Evolutionary conservation across 1,140 invertebrate genomes (phyloP), one percentile per base, ranked within the genome.

Genomic region (Wasmannia auropunctata): DNA sequence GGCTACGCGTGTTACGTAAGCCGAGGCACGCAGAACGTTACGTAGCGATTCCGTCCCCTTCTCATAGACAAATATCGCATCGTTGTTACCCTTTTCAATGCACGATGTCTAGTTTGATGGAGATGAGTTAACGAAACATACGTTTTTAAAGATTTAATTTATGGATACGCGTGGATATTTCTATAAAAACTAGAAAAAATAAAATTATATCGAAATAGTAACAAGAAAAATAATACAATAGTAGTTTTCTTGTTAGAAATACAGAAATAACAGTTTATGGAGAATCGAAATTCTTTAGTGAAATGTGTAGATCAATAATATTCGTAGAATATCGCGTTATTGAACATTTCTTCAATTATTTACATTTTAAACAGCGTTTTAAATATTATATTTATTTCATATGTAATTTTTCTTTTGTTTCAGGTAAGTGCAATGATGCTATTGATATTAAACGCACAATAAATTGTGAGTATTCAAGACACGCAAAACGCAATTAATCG

Each of bases 1-100:
- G 31, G 63, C 69, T 40, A 77, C 49, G 81, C 54, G 67, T 62
- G 84, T 90, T 90, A 89, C 89, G 86, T 89, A 89, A 90, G 88
- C 69, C 62, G 60, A 85, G 79, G 54, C 86, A 87, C 88, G 85
- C 86, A 65, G 76, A 72, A 80, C 88, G 81, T 80, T 70, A 40
- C 77, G 40, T 46, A 11, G 70, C 70, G 28, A 56, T 75, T 56
- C 10, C 31, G 80, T 34, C 67, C 58, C 22, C 40, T 14, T 65
- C 28, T 67, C 19, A 0, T 70, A 46, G 28, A 22, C 14, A 76
- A 65, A 88, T 46, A 54, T 49, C 28, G 58, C 40, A 80, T 56
- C 58, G 11, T 70, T 40, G 79, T 85, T 87, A 85, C 75, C 79
- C 75, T 81, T 62, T 79, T 87, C 74, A 46, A 75, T 75, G 37